Base-by-base conservation (phyloP, 2,113 vertebrate species). In the Zosterops hypoxanthus region DNA sequence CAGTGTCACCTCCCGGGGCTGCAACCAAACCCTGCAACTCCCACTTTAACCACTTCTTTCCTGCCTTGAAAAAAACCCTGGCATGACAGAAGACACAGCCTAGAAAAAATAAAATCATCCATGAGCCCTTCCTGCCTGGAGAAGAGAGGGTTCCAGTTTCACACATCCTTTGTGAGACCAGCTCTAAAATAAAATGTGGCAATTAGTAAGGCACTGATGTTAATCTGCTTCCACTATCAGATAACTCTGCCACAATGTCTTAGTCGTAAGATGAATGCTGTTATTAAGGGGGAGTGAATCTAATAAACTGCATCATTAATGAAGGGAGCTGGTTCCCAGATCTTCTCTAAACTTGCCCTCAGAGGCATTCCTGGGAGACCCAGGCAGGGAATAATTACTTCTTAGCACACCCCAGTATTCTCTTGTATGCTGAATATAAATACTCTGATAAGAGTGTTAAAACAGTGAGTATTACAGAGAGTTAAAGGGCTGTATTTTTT, bases 351-450 rank as follows among this genome's bases (percentile, higher is more conserved):
- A 82, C 61, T 19, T 71, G 61, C 57, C 46, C 85, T 96, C 80
- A 69, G 72, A 14, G 8, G 90, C 83, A 88, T 95, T 92, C 90
- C 77, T 76, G n/a, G 57, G 75, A 91, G 82, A 86, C 56, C 68
- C 16, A 88, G 88, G 87, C 52, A 44, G 73, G 31, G 55, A 92
- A 86, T 90, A 89, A 82, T 25, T 56, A 88, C 94, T 93, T 95
- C 72, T 65, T 90, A 95, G 86, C 78, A 65, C 63, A 93, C 72
- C 34, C 44, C 75, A 73, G 47, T 75, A 56, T 90, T 89, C 70
- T 91, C 33, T 28, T 69, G 7, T 83, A 81, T 82, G 92, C 8
- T 75, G 81, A 95, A 95, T 84, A 95, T 34, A 88, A 95, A 87
- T 82, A 66, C 76, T 94, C 70, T 94, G 88, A 95, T 88, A 90